A percentile compares a stretch with the other conserved stretches of the same genome.
phyloP scores from a whole-genome alignment of 2,113 vertebrate species.

The Rhinolophus ferrumequinum region DNA sequence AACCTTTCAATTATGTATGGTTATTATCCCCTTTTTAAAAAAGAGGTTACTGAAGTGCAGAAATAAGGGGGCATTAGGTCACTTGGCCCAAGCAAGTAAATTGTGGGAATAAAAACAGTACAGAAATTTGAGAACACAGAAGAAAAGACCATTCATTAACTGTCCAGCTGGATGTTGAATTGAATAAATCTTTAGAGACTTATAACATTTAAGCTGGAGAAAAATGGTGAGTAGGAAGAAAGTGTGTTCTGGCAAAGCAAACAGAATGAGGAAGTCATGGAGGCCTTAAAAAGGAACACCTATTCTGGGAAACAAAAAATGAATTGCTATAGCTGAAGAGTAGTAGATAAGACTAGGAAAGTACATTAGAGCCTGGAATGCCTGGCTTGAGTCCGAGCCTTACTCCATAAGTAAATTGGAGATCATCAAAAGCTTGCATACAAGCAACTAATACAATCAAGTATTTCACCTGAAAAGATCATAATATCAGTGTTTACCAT shows the following conservation, averaged over 20 bases:
- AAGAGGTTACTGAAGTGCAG: background rate
- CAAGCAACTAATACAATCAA: conserved; percentile 8
- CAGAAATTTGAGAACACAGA: background rate
- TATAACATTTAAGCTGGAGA: conserved; percentile 2
- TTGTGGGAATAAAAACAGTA: background rate
- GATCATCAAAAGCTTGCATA: conserved; percentile 11
- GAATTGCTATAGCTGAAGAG: background rate
- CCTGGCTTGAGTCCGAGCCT: conserved; percentile 30
- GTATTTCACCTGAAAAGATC: background rate
- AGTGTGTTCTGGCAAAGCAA: background rate
- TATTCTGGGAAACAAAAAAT: background rate
- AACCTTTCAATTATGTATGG: background rate
- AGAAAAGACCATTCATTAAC: background rate
- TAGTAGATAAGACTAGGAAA: background rate
- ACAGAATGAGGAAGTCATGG: background rate
- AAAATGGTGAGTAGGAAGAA: background rate
- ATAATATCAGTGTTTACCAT: background rate
- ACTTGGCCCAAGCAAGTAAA: background rate
- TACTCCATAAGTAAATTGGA: background rate
- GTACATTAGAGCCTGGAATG: background rate
- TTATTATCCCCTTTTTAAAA: conserved; percentile 41
- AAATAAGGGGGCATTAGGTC: background rate
- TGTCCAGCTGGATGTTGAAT: background rate
- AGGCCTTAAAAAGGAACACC: background rate
- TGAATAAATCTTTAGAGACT: background rate